Percentiles rank a stretch among this genome's conserved stretches.
phyloP scores from a whole-genome alignment of 2,888 invertebrate genomes.

The Sussaba pulchella region DNA sequence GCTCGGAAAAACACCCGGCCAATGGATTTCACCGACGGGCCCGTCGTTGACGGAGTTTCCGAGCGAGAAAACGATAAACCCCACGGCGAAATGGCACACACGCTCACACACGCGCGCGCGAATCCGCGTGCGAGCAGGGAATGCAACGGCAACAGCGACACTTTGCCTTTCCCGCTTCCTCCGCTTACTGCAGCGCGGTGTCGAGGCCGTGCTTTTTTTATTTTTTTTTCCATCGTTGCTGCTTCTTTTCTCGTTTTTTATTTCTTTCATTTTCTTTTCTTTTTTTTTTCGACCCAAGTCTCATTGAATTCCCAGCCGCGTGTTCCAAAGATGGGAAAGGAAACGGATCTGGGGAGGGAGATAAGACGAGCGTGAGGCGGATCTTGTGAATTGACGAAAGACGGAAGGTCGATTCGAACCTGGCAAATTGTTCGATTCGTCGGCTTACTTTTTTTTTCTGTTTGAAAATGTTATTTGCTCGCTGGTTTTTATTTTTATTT shows the following conservation, averaged over 20 bases:
- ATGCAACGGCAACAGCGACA: conserved; percentile 51
- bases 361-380: conserved; percentile 40
- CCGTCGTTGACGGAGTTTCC: neutral
- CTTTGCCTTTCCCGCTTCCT: conserved; percentile 39
- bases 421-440: conserved; percentile 30
- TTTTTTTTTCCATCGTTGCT: neutral
- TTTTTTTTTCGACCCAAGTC: conserved; percentile 10
- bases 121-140: conserved; percentile 51
- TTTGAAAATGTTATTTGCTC: too few relatives aligned
- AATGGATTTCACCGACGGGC: neutral
- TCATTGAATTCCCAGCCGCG: conserved; percentile 53
- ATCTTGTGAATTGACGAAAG: conserved; percentile 39
- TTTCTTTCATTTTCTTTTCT: conserved; percentile 10
- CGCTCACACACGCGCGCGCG: too few relatives aligned
- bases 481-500: too few relatives aligned
- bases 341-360: conserved; percentile 39
- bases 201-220: conserved; percentile 15
- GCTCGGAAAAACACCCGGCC: neutral
- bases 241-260: conserved; percentile 8
- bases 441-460: neutral
- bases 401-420: conserved; percentile 12
- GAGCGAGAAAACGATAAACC: conserved; percentile 14
- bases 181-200: neutral
- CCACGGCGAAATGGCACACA: conserved; percentile 50
- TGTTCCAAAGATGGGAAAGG: conserved; percentile 38